These are phyloP conservation scores for Melitaea athalia DNA, from an alignment of 2,888 invertebrate genomes.

Conservation along the genomic window DNA sequence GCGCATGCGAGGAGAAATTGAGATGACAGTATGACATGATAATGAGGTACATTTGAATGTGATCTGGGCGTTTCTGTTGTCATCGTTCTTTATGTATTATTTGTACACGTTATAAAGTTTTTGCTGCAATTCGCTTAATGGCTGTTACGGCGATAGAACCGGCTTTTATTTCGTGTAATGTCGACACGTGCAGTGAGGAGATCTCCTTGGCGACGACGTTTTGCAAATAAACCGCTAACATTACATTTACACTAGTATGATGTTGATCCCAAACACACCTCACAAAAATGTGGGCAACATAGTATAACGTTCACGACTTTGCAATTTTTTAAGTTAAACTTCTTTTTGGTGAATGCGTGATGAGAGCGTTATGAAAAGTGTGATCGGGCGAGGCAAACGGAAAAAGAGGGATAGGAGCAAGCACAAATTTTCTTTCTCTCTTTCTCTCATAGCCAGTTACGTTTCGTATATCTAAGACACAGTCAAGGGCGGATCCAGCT, in stretches of 20 bases:
- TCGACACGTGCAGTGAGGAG: conserved; percentile 15
- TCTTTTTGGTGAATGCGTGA: too few relatives aligned
- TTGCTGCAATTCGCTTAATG: conserved; percentile 20
- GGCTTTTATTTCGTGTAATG: conserved; percentile 25
- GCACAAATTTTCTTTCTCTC: too few relatives aligned
- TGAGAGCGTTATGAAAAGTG: too few relatives aligned
- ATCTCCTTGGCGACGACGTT: conserved; percentile 18
- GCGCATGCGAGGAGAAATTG: conserved; percentile 49
- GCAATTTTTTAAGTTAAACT: too few relatives aligned
- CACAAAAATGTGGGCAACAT: not conserved
- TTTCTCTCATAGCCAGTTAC: too few relatives aligned
- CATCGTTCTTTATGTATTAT: not conserved
- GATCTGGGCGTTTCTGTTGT: conserved; percentile 16
- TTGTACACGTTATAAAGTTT: not conserved
- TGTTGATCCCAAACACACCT: not conserved
- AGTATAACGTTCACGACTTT: too few relatives aligned
- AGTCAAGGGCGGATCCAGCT: too few relatives aligned
- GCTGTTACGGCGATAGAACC: conserved; percentile 29
- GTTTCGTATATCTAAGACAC: too few relatives aligned
- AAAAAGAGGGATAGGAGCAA: too few relatives aligned
- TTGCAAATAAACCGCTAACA: conserved; percentile 2
- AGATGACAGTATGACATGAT: conserved; percentile 37
- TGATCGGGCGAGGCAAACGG: too few relatives aligned
- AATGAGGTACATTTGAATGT: conserved; percentile 32
- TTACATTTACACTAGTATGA: conserved; percentile 1